Base-by-base conservation (phyloP, 2,113 vertebrate genomes). In the Ardeotis arabs region DNA sequence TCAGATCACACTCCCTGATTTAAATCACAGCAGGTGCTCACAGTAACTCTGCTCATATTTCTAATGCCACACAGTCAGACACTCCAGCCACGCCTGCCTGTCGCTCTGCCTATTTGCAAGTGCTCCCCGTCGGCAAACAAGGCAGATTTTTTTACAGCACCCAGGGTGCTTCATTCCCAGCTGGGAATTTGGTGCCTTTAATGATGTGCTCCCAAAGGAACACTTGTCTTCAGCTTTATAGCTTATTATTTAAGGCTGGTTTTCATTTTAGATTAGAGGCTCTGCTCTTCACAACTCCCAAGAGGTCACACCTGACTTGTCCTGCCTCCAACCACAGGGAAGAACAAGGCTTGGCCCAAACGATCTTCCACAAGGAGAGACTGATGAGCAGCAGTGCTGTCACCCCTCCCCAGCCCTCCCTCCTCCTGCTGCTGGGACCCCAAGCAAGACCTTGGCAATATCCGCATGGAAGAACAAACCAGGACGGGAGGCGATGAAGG, bases 181-280 rank as follows among this genome's bases (percentile, higher is more conserved):
- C 37, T 25, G 45, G 66, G 35, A 49, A 74, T 62, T 55, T 4
- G 2, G 52, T 12, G 28, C 44, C 44, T 52, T 53, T 39, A 29
- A 17, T 0, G 0, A 63, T 6, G 3, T 1, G 13, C 14, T 82
- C 50, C 33, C 33, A 31, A n/a, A n/a, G 8, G 4, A 25, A 4
- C n/a, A 68, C 14, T 37, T 49, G 27, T 33, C 56, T 58, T 69
- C 7, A 10, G 22, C 15, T 75, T 56, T 10, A 4, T 6, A 44
- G 33, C 33, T 75, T 20, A 53, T 31, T 66, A 28, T 37, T 19
- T 33, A 72, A 41, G 16, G 10, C 14, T 73, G 14, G 29, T 35
- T 47, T 41, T 67, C 2, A 19, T 24, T 60, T 62, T 73, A 39
- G n/a, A 28, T 12, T 31, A 33, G n/a, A 75, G 12, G 39, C 8